A percentile compares a stretch with the other conserved stretches of the same genome.
These are phyloP conservation scores for Lonchura striata DNA, from an alignment of 2,113 vertebrate genomes.

Conservation along the genomic window DNA sequence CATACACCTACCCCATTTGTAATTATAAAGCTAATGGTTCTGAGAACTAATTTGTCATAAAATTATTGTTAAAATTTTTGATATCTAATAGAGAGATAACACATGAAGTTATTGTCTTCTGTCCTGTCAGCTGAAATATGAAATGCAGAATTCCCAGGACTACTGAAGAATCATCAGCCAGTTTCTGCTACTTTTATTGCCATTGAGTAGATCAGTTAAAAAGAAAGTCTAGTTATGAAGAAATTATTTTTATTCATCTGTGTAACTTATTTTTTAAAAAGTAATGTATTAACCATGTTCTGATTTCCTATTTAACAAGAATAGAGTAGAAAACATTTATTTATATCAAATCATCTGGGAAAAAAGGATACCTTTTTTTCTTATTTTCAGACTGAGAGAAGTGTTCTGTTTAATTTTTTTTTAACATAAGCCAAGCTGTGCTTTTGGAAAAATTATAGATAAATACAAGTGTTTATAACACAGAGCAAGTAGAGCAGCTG, in stretches of 20 bases:
- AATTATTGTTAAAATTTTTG: background rate
- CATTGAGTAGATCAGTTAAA: background rate
- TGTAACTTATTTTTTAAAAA: background rate
- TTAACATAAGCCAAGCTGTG: background rate
- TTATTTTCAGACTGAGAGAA: background rate
- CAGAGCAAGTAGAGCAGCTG: conserved; percentile 24
- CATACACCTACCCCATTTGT: background rate
- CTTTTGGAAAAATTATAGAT: background rate
- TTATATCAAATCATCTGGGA: background rate
- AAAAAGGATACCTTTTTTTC: background rate
- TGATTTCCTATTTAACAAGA: background rate
- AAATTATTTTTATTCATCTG: background rate
- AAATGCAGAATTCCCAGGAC: background rate
- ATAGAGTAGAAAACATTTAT: background rate
- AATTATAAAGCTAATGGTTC: background rate
- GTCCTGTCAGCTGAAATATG: background rate
- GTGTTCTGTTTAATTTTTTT: background rate
- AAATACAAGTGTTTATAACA: background rate
- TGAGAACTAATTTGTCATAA: background rate
- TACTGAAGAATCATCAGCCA: background rate
- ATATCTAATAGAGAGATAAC: background rate
- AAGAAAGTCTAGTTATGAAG: background rate
- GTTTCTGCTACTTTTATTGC: background rate
- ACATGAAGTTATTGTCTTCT: background rate
- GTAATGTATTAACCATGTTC: background rate